Conservation (phyloP, 2,113 vertebrate genomes). For the Coturnix japonica region DNA sequence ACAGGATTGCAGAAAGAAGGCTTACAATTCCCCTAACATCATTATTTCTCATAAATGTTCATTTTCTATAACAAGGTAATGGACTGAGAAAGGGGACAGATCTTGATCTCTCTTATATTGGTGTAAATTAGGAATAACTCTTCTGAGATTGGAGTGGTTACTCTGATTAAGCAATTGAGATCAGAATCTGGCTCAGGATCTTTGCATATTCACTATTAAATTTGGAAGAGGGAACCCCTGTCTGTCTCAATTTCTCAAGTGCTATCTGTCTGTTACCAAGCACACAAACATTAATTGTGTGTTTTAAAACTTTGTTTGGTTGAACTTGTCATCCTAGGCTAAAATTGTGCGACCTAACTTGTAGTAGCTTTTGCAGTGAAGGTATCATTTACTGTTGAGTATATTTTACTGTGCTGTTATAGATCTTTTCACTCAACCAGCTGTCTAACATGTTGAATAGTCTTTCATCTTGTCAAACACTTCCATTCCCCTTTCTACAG, state of each 20-base stretch:
- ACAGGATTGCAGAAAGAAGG: neutral
- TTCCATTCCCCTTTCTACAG: conserved; percentile 77
- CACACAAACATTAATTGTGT: conserved; percentile 58
- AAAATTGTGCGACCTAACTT: conserved; percentile 71
- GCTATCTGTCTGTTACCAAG: conserved; percentile 65
- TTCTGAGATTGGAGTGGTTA: neutral
- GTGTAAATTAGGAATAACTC: neutral
- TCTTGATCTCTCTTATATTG: conserved; percentile 1
- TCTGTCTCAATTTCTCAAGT: conserved; percentile 68
- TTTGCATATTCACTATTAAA: conserved; percentile 60
- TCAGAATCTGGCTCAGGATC: conserved; percentile 34
- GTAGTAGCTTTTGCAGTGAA: conserved; percentile 62
- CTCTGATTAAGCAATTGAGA: neutral
- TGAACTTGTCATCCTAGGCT: conserved; percentile 69
- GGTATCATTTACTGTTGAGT: conserved; percentile 78
- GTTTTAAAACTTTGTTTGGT: conserved; percentile 63
- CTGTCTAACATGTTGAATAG: conserved; percentile 83
- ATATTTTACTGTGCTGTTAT: conserved; percentile 80
- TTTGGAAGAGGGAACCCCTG: conserved; percentile 61
- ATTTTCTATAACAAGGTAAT: conserved; percentile 6
- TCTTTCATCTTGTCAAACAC: conserved; percentile 85
- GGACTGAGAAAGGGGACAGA: neutral
- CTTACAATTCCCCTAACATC: neutral
- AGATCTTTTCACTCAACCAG: conserved; percentile 84
- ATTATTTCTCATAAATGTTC: neutral